A percentile compares a stretch with the other conserved stretches of the same genome.
Evolutionary conservation across 92 coral and sea anemone genomes (phyloP).

Genomic region (Phymanthus crucifer): DNA sequence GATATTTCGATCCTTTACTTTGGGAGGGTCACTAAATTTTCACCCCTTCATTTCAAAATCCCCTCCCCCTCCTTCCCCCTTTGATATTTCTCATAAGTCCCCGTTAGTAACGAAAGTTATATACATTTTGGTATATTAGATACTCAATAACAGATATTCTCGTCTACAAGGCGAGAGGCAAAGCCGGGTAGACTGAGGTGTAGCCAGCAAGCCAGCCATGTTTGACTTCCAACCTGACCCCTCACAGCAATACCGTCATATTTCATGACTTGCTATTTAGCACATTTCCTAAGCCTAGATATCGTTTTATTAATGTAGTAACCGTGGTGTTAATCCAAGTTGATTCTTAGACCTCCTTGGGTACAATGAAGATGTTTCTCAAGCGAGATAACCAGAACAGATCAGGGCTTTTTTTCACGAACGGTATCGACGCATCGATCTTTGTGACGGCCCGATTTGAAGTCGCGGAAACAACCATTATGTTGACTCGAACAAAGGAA

Average conservation of each 20-base stretch:
- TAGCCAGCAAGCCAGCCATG: not conserved
- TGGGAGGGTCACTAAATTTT: too few species aligned
- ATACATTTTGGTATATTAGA: too few species aligned
- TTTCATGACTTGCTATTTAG: not conserved
- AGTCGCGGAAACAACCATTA: not conserved
- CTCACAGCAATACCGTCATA: not conserved
- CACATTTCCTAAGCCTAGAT: not conserved
- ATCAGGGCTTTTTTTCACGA: not conserved
- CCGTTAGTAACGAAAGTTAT: too few species aligned
- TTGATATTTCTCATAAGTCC: too few species aligned
- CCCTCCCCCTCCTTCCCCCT: too few species aligned
- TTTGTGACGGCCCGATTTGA: not conserved
- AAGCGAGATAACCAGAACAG: not conserved
- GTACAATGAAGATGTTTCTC: not conserved
- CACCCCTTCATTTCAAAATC: too few species aligned
- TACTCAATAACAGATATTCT: too few species aligned
- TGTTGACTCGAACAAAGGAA: not conserved
- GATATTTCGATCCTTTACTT: too few species aligned
- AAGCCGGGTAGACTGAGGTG: not conserved
- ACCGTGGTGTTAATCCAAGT: not conserved
- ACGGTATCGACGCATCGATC: not conserved
- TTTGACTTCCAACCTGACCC: slow-evolving; percentile 3
- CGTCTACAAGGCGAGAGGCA: too few species aligned
- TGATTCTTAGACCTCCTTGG: not conserved
- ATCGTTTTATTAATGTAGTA: not conserved